These are phyloP conservation scores for Cotesia chilonis DNA, from an alignment of 1,140 invertebrate species.

Conservation along the genomic window DNA sequence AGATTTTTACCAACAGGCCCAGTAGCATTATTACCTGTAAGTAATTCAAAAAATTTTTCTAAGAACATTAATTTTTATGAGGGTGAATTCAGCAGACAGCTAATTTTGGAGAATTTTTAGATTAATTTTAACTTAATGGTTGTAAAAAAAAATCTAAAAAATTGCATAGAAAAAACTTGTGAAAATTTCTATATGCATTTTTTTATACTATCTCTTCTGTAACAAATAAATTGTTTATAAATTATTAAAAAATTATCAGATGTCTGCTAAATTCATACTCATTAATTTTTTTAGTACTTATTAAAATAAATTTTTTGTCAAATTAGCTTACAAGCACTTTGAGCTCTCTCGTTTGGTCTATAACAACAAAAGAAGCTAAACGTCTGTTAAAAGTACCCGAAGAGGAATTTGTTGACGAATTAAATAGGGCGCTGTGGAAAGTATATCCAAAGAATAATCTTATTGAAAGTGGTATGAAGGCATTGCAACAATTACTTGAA, in stretches of 20 bases:
- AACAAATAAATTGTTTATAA: no score
- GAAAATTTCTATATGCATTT: no score
- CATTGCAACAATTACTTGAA: constrained; percentile 65
- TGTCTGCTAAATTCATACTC: no score
- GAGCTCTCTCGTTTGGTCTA: constrained; percentile 94
- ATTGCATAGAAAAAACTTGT: no score
- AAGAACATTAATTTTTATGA: no score
- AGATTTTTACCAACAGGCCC: constrained; percentile 91
- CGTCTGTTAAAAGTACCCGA: constrained; percentile 74
- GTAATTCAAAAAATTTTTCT: constrained; percentile 37
- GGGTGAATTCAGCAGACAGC: no score
- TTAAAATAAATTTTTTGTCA: constrained; percentile 36
- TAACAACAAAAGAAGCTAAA: constrained; percentile 78
- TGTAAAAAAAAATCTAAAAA: no score
- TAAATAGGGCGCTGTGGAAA: constrained; percentile 89
- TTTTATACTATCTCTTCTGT: no score
- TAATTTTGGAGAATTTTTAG: no score
- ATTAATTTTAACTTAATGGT: no score
- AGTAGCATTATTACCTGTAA: constrained; percentile 89
- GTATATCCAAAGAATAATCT: constrained; percentile 70
- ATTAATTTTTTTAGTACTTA: no score
- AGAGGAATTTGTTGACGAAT: constrained; percentile 86
- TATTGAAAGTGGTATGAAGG: constrained; percentile 68
- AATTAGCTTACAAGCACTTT: constrained; percentile 73
- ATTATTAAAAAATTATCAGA: no score